phyloP scores from a whole-genome alignment of 2,797 vertebrate species.

The Xenopus petersii region DNA sequence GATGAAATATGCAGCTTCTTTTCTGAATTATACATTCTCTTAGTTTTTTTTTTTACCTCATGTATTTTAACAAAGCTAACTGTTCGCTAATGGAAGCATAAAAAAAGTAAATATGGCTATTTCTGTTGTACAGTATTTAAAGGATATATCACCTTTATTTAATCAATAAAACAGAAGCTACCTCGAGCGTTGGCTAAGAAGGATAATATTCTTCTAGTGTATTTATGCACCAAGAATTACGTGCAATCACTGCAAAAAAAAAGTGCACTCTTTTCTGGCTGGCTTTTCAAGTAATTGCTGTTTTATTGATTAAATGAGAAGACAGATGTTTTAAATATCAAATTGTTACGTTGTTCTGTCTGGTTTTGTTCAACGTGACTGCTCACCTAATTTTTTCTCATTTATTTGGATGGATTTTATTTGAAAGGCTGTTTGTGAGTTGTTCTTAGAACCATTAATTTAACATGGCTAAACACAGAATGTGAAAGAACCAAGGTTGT shows the following conservation, averaged over 20 bases:
- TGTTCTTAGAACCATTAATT: conserved; percentile 4
- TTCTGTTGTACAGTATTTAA: conserved; percentile 18
- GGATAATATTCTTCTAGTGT: conserved; percentile 16
- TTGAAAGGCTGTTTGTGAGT: background rate
- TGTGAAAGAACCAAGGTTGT: background rate
- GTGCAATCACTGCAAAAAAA: conserved; percentile 12
- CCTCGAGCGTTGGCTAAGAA: background rate
- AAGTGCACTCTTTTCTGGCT: background rate
- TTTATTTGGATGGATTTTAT: conserved; percentile 7
- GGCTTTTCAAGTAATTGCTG: conserved; percentile 28
- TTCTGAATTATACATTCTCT: background rate
- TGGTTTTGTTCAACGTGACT: background rate
- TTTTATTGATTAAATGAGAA: conserved; percentile 26
- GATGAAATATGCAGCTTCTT: conserved; percentile 29
- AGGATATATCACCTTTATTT: conserved; percentile 10
- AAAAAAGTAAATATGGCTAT: background rate
- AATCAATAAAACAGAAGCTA: conserved; percentile 24
- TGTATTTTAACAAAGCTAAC: conserved; percentile 4
- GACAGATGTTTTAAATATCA: conserved; percentile 27
- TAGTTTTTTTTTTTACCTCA: background rate
- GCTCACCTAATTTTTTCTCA: conserved; percentile 5
- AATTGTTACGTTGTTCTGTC: conserved; percentile 15
- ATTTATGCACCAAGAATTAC: conserved; percentile 1
- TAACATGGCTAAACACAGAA: background rate
- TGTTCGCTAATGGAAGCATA: background rate